phyloP scores from a whole-genome alignment of 2,113 vertebrate genomes.

The Mus spicilegus region DNA sequence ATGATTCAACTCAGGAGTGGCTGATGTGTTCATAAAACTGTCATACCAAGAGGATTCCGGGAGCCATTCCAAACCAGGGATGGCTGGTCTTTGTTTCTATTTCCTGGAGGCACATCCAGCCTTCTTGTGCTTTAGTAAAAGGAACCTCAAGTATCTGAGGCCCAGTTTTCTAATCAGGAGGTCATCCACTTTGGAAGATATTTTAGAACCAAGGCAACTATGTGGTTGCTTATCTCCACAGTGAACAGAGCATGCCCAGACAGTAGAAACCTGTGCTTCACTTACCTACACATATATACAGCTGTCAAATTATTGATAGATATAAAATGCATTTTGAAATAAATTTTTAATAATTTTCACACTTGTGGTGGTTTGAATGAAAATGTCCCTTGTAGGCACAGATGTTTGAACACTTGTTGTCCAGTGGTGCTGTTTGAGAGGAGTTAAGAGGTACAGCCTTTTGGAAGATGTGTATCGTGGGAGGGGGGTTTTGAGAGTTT shows the following conservation, averaged over 20 bases:
- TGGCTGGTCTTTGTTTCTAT: not conserved
- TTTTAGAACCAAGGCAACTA: not conserved
- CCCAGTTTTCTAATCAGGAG: not conserved
- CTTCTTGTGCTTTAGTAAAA: not conserved
- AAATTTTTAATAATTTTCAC: conserved; percentile 5
- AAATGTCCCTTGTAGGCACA: not conserved
- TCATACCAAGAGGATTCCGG: not conserved
- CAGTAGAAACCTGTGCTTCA: not conserved
- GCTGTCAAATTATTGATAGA: conserved; percentile 5
- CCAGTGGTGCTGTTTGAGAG: not conserved
- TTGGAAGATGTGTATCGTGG: not conserved
- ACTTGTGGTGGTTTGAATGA: not conserved
- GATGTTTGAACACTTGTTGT: not conserved
- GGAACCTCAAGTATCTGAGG: not conserved
- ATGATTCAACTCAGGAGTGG: not conserved
- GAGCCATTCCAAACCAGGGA: not conserved
- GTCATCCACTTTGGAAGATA: not conserved
- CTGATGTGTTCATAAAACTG: not conserved
- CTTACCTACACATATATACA: not conserved
- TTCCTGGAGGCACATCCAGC: not conserved
- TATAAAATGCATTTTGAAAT: conserved; percentile 24
- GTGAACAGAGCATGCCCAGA: not conserved
- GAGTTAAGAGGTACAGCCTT: not conserved
- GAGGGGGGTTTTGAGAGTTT: not conserved
- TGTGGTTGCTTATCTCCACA: not conserved